phyloP scores from a whole-genome alignment of 2,797 vertebrate genomes.

The Sparus aurata region DNA sequence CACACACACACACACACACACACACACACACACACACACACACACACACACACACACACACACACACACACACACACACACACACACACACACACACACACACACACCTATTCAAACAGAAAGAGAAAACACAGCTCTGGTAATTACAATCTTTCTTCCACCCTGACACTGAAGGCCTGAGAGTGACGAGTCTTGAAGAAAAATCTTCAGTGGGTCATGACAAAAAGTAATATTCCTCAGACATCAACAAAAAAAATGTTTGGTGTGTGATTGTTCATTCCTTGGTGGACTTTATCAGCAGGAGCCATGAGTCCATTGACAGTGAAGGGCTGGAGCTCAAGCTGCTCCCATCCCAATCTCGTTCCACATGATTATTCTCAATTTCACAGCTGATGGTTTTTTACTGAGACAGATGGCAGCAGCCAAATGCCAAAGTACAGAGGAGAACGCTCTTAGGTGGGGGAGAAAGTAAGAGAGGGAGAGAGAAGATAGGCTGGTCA shows the following conservation, averaged over 20 bases:
- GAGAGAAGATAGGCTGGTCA: conserved; percentile 48
- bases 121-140: conserved; percentile 20
- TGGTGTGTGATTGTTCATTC: conserved; percentile 59
- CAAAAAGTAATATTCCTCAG: conserved; percentile 54
- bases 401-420: conserved; percentile 79
- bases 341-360: conserved; percentile 82
- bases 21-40: too few species aligned
- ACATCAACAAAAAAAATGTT: conserved; percentile 46
- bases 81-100: too few species aligned
- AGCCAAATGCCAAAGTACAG: conserved; percentile 77
- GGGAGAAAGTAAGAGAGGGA: conserved; percentile 52
- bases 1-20: conserved; percentile 1
- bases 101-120: conserved; percentile 22
- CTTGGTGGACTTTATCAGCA: conserved; percentile 76
- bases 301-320: conserved; percentile 71
- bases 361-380: conserved; percentile 88
- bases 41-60: too few species aligned
- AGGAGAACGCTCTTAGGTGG: conserved; percentile 64
- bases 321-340: conserved; percentile 74
- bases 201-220: conserved; percentile 24
- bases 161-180: conserved; percentile 11
- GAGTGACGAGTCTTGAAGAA: neutral
- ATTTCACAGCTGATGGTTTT: conserved; percentile 87
- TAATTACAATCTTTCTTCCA: conserved; percentile 22
- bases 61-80: too few species aligned